Evolutionary conservation across 1,140 invertebrate species (phyloP).

Genomic region (Bombus sibiricus): DNA sequence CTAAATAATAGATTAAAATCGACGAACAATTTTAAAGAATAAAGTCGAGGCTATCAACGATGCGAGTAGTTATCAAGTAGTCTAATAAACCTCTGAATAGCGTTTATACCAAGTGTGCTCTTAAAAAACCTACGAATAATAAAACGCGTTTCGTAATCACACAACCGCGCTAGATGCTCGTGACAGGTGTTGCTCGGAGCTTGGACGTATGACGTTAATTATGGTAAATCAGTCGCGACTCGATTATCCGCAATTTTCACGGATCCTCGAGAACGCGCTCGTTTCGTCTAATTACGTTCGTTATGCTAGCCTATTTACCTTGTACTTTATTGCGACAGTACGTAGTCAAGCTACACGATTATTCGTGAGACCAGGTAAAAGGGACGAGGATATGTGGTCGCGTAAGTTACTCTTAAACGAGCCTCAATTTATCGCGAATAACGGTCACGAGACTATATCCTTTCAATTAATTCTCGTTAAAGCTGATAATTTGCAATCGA

Average conservation of each 20-base stretch:
- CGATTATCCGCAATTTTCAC: background rate
- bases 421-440: slow-evolving; percentile 23
- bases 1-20: no score
- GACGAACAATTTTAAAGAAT: no score
- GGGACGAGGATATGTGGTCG: background rate
- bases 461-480: slow-evolving; percentile 63
- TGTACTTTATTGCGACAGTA: slow-evolving; percentile 14
- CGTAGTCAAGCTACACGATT: background rate
- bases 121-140: background rate
- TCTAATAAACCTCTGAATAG: no score
- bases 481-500: slow-evolving; percentile 35
- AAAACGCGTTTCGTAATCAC: background rate
- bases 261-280: background rate
- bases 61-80: no score
- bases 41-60: no score
- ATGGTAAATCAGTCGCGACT: background rate
- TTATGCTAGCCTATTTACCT: background rate
- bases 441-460: slow-evolving; percentile 9
- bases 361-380: background rate
- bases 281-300: background rate
- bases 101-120: no score
- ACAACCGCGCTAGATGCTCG: no score
- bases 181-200: no score
- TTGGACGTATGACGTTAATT: background rate
- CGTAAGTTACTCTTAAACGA: slow-evolving; percentile 21